Evolutionary conservation across 2,797 vertebrate genomes (phyloP).

Genomic region (Poeciliopsis infans): DNA sequence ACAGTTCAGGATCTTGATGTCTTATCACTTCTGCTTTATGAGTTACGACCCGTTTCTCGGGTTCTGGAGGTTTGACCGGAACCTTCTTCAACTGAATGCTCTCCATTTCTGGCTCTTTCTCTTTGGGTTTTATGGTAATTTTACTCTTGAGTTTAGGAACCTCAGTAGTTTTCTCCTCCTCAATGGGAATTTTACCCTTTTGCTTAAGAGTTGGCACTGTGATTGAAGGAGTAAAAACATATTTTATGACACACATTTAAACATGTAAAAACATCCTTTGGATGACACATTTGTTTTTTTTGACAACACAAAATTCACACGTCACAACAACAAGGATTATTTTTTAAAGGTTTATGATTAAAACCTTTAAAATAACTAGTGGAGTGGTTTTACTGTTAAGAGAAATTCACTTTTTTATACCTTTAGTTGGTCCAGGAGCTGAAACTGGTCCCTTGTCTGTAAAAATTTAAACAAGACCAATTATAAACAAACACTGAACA

Average conservation of each 20-base stretch:
- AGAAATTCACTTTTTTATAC: conserved; percentile 74
- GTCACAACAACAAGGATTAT: conserved; percentile 9
- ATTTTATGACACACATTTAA: conserved; percentile 40
- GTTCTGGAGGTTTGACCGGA: conserved; percentile 58
- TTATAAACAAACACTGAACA: conserved; percentile 35
- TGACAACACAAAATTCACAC: conserved; percentile 27
- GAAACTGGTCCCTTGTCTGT: conserved; percentile 84
- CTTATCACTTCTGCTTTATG: conserved; percentile 51
- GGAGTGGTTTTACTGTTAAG: neutral
- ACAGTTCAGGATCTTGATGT: conserved; percentile 49
- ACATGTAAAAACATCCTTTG: conserved; percentile 18
- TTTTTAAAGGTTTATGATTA: neutral
- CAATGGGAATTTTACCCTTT: conserved; percentile 74
- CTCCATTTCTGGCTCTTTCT: conserved; percentile 69
- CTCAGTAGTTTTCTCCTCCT: conserved; percentile 73
- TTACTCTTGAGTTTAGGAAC: conserved; percentile 70
- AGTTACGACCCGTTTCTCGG: conserved; percentile 53
- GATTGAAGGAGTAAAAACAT: conserved; percentile 57
- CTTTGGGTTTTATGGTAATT: conserved; percentile 57
- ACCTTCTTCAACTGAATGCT: conserved; percentile 68
- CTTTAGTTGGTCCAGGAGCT: conserved; percentile 91
- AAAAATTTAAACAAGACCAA: conserved; percentile 64
- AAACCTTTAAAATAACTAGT: neutral
- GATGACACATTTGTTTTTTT: neutral
- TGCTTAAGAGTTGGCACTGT: conserved; percentile 74